Evolutionary conservation across 2,888 invertebrate species (phyloP), one percentile per base, ranked within the genome.

Genomic region (Drosophila borborema): DNA sequence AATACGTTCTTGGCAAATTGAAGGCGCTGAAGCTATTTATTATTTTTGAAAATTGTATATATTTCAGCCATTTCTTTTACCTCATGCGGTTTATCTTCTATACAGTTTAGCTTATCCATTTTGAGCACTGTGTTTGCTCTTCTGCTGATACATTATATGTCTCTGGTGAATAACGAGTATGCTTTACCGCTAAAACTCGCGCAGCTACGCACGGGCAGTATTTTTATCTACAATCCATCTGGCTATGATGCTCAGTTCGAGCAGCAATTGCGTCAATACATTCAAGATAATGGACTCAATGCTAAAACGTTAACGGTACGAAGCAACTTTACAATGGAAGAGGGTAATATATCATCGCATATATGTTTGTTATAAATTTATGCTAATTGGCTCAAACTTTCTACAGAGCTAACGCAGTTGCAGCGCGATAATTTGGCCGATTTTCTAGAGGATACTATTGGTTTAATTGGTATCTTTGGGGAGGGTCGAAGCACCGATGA

Each of bases 391-490:
- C 4, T 20, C 3, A 34, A 34, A 0, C 3, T 14, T 18, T 51
- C 8, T 20, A 7, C 62, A 92, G 93, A 90, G 65, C 53, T 92
- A 4, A 65, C 91, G 31, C 78, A 77, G 16, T 40, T 92, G 40
- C 92, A 93, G 65, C 71, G 77, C 18, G 80, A 88, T 9, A 87
- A 93, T 72, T 78, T 92, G 61, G 81, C 91, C 20, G 80, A 91
- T 55, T 93, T 92, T 70, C 82, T 92, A 51, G 91, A 93, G 65
- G 82, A 91, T 49, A 89, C 90, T 18, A 85, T 93, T 58, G 93
- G 92, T 6, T 80, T 90, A 10, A 73, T 93, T 46, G 80, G 88
- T 48, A 72, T 92, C 56, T 3, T 58, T 59, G 6, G 61, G 53
- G 9, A 43, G 20, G 28, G 6, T 16, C 28, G 41, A 5, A 72